Evolutionary conservation across 2,113 vertebrate genomes (phyloP), one percentile per base, ranked within the genome.

Genomic region (Synchiropus splendidus): DNA sequence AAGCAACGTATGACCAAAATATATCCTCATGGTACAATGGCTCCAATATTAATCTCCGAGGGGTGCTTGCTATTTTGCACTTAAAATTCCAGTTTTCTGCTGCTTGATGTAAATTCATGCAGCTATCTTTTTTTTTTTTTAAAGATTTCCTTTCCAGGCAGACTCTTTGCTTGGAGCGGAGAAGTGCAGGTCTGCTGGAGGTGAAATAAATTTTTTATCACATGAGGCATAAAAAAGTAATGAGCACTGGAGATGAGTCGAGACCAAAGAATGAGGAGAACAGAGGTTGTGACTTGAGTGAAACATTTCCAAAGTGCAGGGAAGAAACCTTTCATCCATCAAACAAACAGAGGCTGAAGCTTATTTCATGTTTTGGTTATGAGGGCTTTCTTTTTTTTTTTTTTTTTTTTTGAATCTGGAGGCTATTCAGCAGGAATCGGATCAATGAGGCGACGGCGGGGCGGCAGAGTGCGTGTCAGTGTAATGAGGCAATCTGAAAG

Each of bases 171-270:
- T 67, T 10, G 31, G 45, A 77, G 76, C 63, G 14, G 54, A 61
- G 67, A 60, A 76, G 63, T 62, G 50, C 72, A 74, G 75, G 78
- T 83, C 74, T 68, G 64, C 77, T 82, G 51, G 72, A 80, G 75
- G 63, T 71, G 70, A 80, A 80, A 83, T 85, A 37, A 72, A 79
- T 82, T 77, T 83, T 86, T 83, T 72, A 83, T 62, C 64, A 75
- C 67, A 61, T 56, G 2, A 38, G 50, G 39, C 50, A 79, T 83
- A 70, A 84, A 83, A 81, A 75, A 84, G 62, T 77, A 64, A 78
- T 76, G 77, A 82, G 62, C 45, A 27, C 53, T 61, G 75, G 64
- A 70, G 73, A 78, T 73, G 77, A 78, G 73, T 62, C 55, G 62
- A 62, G 57, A 65, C 57, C 48, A 48, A 41, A 68, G 76, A 64